Evolutionary conservation across 2,888 invertebrate species (phyloP), one percentile per base, ranked within the genome.

Genomic region (Matsumyia berberina): DNA sequence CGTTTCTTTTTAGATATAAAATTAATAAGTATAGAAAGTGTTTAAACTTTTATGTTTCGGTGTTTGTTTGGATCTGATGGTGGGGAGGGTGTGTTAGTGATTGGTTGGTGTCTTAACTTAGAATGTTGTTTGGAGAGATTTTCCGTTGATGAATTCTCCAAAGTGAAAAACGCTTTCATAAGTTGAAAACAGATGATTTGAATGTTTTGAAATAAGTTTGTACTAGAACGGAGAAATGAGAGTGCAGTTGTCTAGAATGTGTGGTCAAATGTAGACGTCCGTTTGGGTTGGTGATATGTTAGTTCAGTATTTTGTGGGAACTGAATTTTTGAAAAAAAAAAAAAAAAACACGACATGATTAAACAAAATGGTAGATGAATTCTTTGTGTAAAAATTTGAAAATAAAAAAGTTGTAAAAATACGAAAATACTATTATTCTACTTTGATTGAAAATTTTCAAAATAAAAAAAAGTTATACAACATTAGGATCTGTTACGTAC

Each of bases 1-100:
- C 80, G 79, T 46, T 76, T 80, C 53, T 17, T 51, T 24, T 70
- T 67, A 70, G 74, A 76, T 72, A 66, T 44, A 70, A 70, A 60
- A 60, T 57, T 53, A 72, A 58, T 69, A 60, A 64, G 42, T 33
- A n/a, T 19, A 33, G 15, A 46, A 44, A 46, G 5, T 44, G 46
- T 42, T 37, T 9, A 12, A 67, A 78, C 12, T 67, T 60, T 72
- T 58, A 67, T 44, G 60, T 55, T 53, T 44, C 46, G 9, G 51
- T 66, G 17, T 33, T 49, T 29, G 37, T 55, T 33, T 44, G 29
- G 53, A 70, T 74, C n/a, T 15, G 51, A 60, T 39, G 31, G 4
- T 1, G 15, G 12, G 29, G 42, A 6, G 8, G 12, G 17, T 51
- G 51, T 39, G 24, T 51, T 29, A 15, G 15, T n/a, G 4, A 19